These are phyloP conservation scores for Bovichtus diacanthus DNA, from an alignment of 2,797 vertebrate genomes.

Conservation along the genomic window DNA sequence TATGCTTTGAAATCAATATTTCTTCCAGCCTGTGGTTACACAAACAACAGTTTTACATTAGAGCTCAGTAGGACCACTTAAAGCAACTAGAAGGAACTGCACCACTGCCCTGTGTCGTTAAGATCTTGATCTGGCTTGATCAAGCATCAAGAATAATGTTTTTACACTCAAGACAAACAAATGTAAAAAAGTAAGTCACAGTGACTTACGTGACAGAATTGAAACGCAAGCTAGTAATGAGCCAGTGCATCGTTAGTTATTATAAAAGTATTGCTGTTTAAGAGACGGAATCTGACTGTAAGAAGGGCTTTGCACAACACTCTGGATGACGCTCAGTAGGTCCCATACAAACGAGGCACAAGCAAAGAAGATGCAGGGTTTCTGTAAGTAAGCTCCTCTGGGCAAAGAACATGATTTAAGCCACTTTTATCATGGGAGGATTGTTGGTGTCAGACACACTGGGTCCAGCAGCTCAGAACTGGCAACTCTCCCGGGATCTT, in stretches of 20 bases:
- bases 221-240: background rate
- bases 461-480: conserved; percentile 31
- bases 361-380: background rate
- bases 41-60: conserved; percentile 1
- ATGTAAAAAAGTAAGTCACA: background rate
- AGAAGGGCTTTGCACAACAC: conserved; percentile 8
- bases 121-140: too few species aligned
- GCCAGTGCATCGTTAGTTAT: background rate
- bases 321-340: background rate
- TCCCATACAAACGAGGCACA: conserved; percentile 1
- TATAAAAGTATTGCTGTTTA: conserved; percentile 2
- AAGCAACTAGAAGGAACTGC: too few species aligned
- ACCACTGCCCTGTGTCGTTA: too few species aligned
- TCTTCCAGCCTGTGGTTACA: background rate
- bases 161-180: background rate
- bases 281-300: conserved; percentile 2
- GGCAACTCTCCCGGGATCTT: conserved; percentile 32
- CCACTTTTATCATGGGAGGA: conserved; percentile 32
- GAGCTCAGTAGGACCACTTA: background rate
- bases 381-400: background rate
- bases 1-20: background rate
- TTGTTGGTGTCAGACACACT: conserved; percentile 20
- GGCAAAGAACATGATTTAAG: conserved; percentile 25
- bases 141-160: too few species aligned
- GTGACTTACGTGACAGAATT: background rate